A percentile compares a stretch with the other conserved stretches of the same genome.
Conservation (phyloP, 2,888 invertebrate genomes). For the Stenotaenia linearis region DNA sequence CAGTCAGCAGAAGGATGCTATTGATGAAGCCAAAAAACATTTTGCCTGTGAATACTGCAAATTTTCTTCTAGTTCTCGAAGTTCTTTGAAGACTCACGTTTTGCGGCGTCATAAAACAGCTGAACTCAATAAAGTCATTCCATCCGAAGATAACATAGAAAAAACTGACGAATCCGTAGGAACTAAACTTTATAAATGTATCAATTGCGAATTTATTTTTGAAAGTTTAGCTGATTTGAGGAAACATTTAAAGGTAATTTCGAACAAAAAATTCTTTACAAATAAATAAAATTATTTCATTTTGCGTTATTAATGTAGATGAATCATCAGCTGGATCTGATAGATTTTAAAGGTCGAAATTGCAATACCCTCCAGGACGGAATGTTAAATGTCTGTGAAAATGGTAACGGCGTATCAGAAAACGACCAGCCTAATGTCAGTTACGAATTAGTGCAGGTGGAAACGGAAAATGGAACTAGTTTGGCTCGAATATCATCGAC, state of each 20-base stretch:
- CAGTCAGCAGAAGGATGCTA: slow-evolving; percentile 45
- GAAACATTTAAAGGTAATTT: slow-evolving; percentile 43
- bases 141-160: background rate
- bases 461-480: slow-evolving; percentile 34
- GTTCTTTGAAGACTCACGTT: slow-evolving; percentile 47
- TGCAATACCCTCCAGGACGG: too few relatives aligned
- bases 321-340: background rate
- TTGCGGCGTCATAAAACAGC: slow-evolving; percentile 42
- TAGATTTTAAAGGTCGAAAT: background rate
- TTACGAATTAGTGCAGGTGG: slow-evolving; percentile 34
- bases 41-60: slow-evolving; percentile 45
- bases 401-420: background rate
- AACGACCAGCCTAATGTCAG: background rate
- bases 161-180: background rate
- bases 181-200: slow-evolving; percentile 43
- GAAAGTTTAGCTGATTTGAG: slow-evolving; percentile 47
- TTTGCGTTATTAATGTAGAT: background rate
- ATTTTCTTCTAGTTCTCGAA: slow-evolving; percentile 46
- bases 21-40: slow-evolving; percentile 44
- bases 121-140: slow-evolving; percentile 35
- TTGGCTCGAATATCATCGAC: slow-evolving; percentile 38
- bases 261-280: background rate
- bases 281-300: background rate
- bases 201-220: slow-evolving; percentile 47
- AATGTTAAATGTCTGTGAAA: background rate